A percentile compares a stretch with the other conserved stretches of the same genome.
phyloP scores from a whole-genome alignment of 2,113 vertebrate species.

The Poecile atricapillus region DNA sequence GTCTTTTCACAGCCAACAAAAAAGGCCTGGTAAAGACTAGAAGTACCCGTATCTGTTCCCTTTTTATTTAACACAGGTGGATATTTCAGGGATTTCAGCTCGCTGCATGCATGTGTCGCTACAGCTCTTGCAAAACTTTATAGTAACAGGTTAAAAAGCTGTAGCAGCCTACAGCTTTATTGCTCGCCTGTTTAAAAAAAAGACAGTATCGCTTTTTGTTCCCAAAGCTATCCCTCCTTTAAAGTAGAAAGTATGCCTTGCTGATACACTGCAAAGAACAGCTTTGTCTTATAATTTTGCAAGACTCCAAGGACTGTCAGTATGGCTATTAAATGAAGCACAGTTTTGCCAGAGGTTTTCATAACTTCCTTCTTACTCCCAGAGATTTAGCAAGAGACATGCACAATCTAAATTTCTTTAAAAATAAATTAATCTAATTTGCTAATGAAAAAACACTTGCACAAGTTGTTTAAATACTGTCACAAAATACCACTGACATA shows the following conservation, averaged over 20 bases:
- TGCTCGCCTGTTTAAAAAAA: neutral
- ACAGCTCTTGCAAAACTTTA: neutral
- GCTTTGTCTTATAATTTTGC: neutral
- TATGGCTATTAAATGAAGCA: neutral
- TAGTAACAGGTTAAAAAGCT: neutral
- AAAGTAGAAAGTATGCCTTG: neutral
- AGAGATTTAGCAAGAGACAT: neutral
- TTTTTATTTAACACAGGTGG: neutral
- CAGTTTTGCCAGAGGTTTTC: neutral
- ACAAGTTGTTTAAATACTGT: neutral
- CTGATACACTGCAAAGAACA: neutral
- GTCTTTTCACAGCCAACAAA: neutral
- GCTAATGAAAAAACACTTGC: neutral
- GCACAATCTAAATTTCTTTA: neutral
- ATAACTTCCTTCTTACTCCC: neutral
- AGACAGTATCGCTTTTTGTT: neutral
- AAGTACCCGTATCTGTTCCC: neutral
- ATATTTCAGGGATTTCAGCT: neutral
- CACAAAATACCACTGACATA: neutral
- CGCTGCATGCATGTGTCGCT: neutral
- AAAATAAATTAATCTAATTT: neutral
- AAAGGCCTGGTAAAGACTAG: neutral
- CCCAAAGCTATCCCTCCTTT: neutral
- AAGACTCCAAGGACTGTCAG: neutral
- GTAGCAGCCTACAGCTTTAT: neutral